These are phyloP conservation scores for Catamblyrhynchus diadema DNA, from an alignment of 2,797 vertebrate species.

Conservation along the genomic window DNA sequence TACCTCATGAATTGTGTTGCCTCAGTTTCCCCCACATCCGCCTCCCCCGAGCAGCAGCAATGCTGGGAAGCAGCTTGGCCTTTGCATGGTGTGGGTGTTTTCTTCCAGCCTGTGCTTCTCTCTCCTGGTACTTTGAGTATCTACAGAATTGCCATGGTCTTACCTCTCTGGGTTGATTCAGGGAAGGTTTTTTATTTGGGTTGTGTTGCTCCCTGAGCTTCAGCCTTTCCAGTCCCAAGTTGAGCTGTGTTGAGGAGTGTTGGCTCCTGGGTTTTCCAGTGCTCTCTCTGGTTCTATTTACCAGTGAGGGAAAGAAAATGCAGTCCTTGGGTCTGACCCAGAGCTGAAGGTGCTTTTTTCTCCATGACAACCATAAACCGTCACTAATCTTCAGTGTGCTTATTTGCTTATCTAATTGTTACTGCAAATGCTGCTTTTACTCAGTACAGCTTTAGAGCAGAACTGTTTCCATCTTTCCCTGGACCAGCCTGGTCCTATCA, in stretches of 20 bases:
- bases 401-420: slow-evolving; percentile 53
- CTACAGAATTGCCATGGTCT: neutral
- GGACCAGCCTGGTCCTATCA: neutral
- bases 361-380: neutral
- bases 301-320: neutral
- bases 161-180: neutral
- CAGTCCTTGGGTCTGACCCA: neutral
- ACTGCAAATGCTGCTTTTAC: neutral
- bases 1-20: neutral
- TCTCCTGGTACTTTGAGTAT: neutral
- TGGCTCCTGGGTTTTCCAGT: neutral
- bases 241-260: neutral
- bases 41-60: neutral
- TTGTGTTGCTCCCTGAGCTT: neutral
- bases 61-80: neutral
- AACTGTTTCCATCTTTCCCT: neutral
- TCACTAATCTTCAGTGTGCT: slow-evolving; percentile 21
- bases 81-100: neutral
- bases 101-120: neutral
- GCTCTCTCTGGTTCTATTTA: neutral
- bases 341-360: neutral
- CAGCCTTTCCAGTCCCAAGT: neutral
- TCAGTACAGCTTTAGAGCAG: neutral
- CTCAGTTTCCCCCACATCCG: neutral
- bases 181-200: neutral